Base-by-base conservation (phyloP, 2,797 vertebrate genomes). In the Diglossa cyanea region DNA sequence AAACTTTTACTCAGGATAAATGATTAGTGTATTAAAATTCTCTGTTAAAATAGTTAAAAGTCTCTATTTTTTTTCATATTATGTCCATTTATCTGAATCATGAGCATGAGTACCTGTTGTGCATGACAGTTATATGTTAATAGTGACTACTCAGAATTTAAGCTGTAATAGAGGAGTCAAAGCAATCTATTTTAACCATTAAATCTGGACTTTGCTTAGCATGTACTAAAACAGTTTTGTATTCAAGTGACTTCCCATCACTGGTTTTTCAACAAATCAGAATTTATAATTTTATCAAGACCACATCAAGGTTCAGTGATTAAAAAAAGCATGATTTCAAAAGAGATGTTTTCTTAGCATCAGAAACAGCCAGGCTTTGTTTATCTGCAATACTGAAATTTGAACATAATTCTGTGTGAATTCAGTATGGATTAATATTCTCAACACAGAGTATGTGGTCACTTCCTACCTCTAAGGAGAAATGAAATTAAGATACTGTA, bases 251-350 rank as follows among this genome's bases (percentile, higher is more conserved):
- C 20, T 11, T 76, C 11, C 15, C 33, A 21, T 39, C 54, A 45
- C 13, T 63, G 8, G 2, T 63, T 54, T 84, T 58, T 44, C 17
- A 17, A 17, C 45, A 75, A 66, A 13, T 42, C 37, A 61, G 54
- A 63, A 58, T 65, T 53, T 71, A 12, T 67, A 33, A 57, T 83
- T 91, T 74, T 90, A 53, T 71, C 48, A 63, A 72, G 40, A 40
- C 8, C 7, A 48, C 31, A 11, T 30, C 26, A 93, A 66, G 11
- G 14, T 53, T 77, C 16, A 26, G 13, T 50, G 12, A 71, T 70
- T 85, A 62, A 71, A 67, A 65, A 85, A 9, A 79, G 5, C 9
- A 58, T 58, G 7, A 37, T 37, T 37, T 58, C 55, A 58, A 58
- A 37, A 58, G 7, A 60, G 10, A 15, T 44, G 33, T 67, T 63